Percentiles rank a stretch among this genome's conserved stretches.
Conservation (phyloP, 2,888 invertebrate species). For the Graphium colonna region DNA sequence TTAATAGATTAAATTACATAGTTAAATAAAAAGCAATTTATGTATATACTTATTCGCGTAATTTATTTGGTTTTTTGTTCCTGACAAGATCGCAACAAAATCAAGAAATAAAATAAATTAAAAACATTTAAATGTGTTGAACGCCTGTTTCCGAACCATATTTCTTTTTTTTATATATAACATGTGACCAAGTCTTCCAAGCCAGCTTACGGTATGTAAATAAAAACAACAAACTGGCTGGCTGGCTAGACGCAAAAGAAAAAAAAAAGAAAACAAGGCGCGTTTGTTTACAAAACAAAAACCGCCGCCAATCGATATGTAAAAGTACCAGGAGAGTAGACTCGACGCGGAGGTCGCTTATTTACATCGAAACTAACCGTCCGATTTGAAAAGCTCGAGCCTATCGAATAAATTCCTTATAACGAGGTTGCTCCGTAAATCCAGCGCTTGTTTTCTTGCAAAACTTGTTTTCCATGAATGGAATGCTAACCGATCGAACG, state of each 20-base stretch:
- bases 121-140: background rate
- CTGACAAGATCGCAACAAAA: no score
- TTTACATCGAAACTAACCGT: slow-evolving; percentile 7
- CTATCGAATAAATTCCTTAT: background rate
- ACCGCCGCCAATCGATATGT: slow-evolving; percentile 17
- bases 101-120: no score
- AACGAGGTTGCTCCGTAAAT: background rate
- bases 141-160: background rate
- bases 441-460: background rate
- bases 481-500: background rate
- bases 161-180: background rate
- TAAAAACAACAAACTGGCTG: no score
- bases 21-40: no score
- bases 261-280: background rate
- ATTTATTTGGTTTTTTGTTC: no score
- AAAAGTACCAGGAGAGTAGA: slow-evolving; percentile 27
- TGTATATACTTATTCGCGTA: no score
- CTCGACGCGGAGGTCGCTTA: slow-evolving; percentile 6
- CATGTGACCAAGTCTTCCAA: no score
- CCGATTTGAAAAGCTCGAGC: background rate
- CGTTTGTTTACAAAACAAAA: slow-evolving; percentile 19
- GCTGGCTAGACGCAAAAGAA: no score
- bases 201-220: no score
- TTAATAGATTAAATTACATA: no score
- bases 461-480: background rate